Percentiles rank a stretch among this genome's conserved stretches.
These are phyloP conservation scores for Ornithoptera alexandrae DNA, from an alignment of 2,888 invertebrate species.

Conservation along the genomic window DNA sequence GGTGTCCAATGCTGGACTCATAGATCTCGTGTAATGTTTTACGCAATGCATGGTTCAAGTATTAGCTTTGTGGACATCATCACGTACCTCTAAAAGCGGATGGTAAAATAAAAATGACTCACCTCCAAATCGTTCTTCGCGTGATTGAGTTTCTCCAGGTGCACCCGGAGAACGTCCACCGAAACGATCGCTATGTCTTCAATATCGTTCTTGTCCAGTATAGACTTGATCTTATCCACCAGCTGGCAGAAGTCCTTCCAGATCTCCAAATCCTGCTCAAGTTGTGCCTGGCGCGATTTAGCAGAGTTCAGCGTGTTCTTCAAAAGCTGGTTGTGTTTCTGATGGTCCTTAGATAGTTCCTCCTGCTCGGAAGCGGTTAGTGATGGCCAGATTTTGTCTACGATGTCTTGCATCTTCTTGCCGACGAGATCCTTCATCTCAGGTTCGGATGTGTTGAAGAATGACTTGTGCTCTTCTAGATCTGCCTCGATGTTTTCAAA, in stretches of 20 bases:
- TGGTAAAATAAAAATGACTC: conserved; percentile 51
- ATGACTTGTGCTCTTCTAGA: conserved; percentile 92
- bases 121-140: conserved; percentile 87
- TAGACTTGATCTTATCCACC: conserved; percentile 87
- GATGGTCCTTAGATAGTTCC: conserved; percentile 89
- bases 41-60: too few relatives aligned
- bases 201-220: conserved; percentile 86
- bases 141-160: conserved; percentile 89
- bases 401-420: conserved; percentile 89
- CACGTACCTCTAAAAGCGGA: not conserved
- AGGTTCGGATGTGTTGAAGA: conserved; percentile 87
- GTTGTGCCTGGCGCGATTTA: conserved; percentile 86
- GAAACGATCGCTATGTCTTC: conserved; percentile 89
- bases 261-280: conserved; percentile 90
- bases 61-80: too few relatives aligned
- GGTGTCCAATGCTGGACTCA: too few relatives aligned
- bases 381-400: conserved; percentile 94
- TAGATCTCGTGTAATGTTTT: too few relatives aligned
- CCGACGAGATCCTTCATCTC: conserved; percentile 89
- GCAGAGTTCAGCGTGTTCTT: conserved; percentile 92
- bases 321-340: conserved; percentile 88
- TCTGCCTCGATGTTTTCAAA: conserved; percentile 91
- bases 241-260: conserved; percentile 92
- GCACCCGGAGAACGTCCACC: conserved; percentile 89
- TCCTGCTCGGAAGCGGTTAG: conserved; percentile 89